These are phyloP conservation scores for Clamator glandarius DNA, from an alignment of 2,797 vertebrate genomes.

Conservation along the genomic window DNA sequence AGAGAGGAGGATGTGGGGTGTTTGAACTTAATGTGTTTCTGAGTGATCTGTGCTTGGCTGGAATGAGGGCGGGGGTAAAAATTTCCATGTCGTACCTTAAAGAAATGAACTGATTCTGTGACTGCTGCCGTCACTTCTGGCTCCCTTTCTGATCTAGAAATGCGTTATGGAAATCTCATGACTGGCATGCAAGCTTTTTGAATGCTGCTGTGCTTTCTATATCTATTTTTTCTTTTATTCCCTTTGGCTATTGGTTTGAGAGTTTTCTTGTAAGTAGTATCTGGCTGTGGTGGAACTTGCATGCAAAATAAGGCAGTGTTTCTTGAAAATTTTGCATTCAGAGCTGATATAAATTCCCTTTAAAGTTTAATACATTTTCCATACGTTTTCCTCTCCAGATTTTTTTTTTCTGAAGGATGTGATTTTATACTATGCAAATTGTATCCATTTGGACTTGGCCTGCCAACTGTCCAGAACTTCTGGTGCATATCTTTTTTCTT, in stretches of 20 bases:
- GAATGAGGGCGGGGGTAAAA: neutral
- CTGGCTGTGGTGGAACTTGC: neutral
- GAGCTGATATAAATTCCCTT: neutral
- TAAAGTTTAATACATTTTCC: neutral
- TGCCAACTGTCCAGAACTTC: neutral
- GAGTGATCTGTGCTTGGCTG: neutral
- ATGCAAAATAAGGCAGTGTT: neutral
- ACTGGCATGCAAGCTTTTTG: neutral
- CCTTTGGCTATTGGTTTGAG: neutral
- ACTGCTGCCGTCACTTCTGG: neutral
- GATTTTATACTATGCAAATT: neutral
- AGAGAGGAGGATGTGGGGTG: neutral
- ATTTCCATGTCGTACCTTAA: neutral
- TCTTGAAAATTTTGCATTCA: neutral
- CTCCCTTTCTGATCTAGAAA: neutral
- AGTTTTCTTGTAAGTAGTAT: neutral
- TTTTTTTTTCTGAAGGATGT: fast-evolving
- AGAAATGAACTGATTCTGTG: neutral
- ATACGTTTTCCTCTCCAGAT: neutral
- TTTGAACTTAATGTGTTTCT: neutral
- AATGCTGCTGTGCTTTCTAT: neutral
- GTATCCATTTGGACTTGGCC: neutral
- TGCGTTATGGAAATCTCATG: neutral
- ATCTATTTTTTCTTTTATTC: neutral
- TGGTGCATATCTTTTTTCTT: neutral